Conservation (phyloP, 1,140 invertebrate genomes). For the Drosophila kurseongensis region DNA sequence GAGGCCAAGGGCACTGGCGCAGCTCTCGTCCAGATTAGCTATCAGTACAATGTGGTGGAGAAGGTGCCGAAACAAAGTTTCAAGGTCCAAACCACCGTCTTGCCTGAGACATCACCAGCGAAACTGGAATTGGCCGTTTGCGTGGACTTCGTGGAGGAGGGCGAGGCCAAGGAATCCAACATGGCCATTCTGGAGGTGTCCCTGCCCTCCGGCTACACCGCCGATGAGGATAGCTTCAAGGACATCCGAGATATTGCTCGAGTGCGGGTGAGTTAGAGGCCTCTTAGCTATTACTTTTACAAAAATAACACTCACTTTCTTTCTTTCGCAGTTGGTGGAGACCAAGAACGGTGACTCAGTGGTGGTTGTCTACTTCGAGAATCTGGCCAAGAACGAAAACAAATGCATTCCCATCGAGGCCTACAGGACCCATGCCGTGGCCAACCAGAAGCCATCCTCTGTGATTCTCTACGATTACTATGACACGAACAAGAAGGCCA, state of each 20-base stretch:
- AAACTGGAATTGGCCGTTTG: conserved; percentile 91
- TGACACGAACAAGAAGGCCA: conserved; percentile 90
- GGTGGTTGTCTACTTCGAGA: conserved; percentile 93
- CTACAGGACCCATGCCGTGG: conserved; percentile 92
- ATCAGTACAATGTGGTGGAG: conserved; percentile 92
- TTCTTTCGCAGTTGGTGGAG: conserved; percentile 87
- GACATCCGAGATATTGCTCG: conserved; percentile 60
- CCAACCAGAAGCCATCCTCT: conserved; percentile 92
- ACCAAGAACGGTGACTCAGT: conserved; percentile 90
- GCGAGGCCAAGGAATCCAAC: conserved; percentile 86
- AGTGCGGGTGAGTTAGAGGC: conserved; percentile 59
- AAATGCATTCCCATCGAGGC: conserved; percentile 94
- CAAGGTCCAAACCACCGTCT: conserved; percentile 89
- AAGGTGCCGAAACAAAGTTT: conserved; percentile 93
- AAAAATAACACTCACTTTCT: not conserved
- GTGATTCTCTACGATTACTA: conserved; percentile 96
- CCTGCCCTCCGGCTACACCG: conserved; percentile 92
- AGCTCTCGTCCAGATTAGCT: conserved; percentile 91
- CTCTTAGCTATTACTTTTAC: not conserved
- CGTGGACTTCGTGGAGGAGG: conserved; percentile 84
- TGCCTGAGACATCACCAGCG: conserved; percentile 89
- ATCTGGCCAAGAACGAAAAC: conserved; percentile 87
- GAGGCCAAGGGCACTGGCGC: conserved; percentile 90
- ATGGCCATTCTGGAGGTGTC: conserved; percentile 96
- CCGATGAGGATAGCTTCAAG: conserved; percentile 66